Base-by-base conservation (phyloP, 2,888 invertebrate genomes). In the Acronicta psi region DNA sequence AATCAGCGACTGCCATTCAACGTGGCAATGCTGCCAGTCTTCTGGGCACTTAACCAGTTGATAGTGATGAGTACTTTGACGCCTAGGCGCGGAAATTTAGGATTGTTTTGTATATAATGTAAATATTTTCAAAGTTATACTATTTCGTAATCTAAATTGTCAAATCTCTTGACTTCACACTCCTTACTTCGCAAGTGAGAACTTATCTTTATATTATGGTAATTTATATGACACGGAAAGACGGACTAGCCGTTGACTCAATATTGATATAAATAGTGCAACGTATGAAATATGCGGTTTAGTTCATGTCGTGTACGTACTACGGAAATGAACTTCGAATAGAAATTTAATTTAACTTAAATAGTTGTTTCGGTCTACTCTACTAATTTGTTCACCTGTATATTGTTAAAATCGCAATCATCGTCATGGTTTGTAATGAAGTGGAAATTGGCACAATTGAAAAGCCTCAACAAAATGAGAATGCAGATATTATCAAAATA, bases 391-490 rank as follows among this genome's bases (percentile, higher is more conserved):
- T 29, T 29, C 4, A 29, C 9, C 3, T 20, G 5, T 8, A 29
- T 2, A 29, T 10, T 20, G 6, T 45, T 34, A 2, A 36, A 36
- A 1, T 36, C 10, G 8, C 5, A 10, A 16, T 45, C 8, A 13
- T n/a, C 23, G 38, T 8, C 16, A 66, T 68, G 66, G 49, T 43
- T 51, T 29, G 14, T 13, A 52, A 41, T 13, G 7, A 16, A 29
- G 9, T 62, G 7, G 41, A 57, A 23, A 45, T 45, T 14, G 29
- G 29, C 38, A 52, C 23, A 10, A 36, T 17, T 41, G 47, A 23
- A 10, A 62, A 68, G n/a, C 11, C 2, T n/a, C 14, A 14, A 3
- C 3, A 36, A 7, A 52, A 47, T 25, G 44, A 38, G 10, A 36
- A 45, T 0, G 8, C 11, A 1, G 58, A 58, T 37, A 46, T 25